These are phyloP conservation scores for Scaptomyza reducta DNA, from an alignment of 2,888 invertebrate species.

Conservation along the genomic window DNA sequence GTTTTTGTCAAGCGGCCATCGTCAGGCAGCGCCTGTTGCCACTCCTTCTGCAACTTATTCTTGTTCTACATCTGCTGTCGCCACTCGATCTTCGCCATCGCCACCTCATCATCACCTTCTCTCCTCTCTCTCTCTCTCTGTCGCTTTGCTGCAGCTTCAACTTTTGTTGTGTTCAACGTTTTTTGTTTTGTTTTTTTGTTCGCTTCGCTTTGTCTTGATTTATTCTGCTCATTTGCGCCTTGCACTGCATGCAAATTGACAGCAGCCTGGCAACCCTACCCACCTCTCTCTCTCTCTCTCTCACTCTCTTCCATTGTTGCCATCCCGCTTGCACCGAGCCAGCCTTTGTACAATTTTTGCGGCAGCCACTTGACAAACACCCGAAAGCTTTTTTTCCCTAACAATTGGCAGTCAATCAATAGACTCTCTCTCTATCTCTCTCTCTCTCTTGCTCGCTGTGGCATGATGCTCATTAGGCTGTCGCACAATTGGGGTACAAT, in stretches of 20 bases:
- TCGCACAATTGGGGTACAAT: constrained; percentile 53
- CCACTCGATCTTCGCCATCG: constrained; percentile 23
- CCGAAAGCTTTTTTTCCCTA: constrained; percentile 64
- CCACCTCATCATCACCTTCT: background rate
- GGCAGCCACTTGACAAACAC: constrained; percentile 72
- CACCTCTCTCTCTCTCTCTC: background rate
- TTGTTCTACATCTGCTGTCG: constrained; percentile 18
- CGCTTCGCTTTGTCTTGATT: constrained; percentile 58
- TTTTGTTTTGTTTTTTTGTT: constrained; percentile 10
- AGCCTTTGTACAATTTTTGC: constrained; percentile 11
- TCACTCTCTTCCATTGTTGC: constrained; percentile 4
- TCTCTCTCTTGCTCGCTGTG: background rate
- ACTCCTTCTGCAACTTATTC: constrained; percentile 32
- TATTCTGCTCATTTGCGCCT: constrained; percentile 68
- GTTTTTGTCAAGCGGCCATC: constrained; percentile 76
- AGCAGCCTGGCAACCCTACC: constrained; percentile 9
- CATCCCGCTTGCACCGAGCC: constrained; percentile 20
- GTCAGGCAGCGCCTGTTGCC: constrained; percentile 55
- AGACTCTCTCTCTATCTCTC: constrained; percentile 21
- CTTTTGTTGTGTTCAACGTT: constrained; percentile 17
- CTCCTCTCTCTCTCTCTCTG: background rate
- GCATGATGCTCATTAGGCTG: constrained; percentile 63
- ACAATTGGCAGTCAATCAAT: constrained; percentile 64
- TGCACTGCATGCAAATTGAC: constrained; percentile 57
- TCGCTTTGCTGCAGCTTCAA: constrained; percentile 44